These are phyloP conservation scores for Brachionus koreanus DNA, from an alignment of 1,140 invertebrate genomes.

Conservation along the genomic window DNA sequence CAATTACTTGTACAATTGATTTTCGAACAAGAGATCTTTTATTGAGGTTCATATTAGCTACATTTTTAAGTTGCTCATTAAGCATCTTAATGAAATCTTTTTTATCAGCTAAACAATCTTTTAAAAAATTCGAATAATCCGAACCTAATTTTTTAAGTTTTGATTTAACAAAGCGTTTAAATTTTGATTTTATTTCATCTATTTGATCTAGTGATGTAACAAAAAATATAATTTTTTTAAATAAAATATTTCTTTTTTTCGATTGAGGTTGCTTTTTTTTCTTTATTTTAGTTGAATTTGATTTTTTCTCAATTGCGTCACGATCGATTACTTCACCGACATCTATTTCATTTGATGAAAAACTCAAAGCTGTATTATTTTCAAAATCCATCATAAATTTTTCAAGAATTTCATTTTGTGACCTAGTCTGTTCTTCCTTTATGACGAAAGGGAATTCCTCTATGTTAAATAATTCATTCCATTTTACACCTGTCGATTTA, in stretches of 20 bases:
- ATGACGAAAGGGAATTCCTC: neutral
- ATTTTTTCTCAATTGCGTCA: neutral
- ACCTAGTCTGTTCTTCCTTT: neutral
- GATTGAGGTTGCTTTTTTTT: neutral
- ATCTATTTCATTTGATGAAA: neutral
- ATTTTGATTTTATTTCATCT: neutral
- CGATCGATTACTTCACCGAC: neutral
- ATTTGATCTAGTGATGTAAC: neutral
- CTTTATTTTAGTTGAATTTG: neutral
- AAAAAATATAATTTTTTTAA: neutral
- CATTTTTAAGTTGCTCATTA: neutral
- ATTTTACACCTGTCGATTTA: slow-evolving; percentile 11
- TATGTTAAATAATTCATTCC: neutral
- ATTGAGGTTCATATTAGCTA: neutral
- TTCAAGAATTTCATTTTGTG: neutral
- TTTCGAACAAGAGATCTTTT: neutral
- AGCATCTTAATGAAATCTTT: neutral
- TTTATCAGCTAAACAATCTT: slow-evolving; percentile 9
- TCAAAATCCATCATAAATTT: neutral
- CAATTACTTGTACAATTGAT: neutral
- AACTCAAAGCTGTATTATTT: neutral
- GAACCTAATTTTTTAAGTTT: neutral
- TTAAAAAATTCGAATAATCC: slow-evolving; percentile 9
- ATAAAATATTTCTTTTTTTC: neutral
- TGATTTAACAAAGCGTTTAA: neutral